A percentile compares a stretch with the other conserved stretches of the same genome.
These are phyloP conservation scores for Pachyseris speciosa DNA, from an alignment of 64 coral and sea anemone species.

Conservation along the genomic window DNA sequence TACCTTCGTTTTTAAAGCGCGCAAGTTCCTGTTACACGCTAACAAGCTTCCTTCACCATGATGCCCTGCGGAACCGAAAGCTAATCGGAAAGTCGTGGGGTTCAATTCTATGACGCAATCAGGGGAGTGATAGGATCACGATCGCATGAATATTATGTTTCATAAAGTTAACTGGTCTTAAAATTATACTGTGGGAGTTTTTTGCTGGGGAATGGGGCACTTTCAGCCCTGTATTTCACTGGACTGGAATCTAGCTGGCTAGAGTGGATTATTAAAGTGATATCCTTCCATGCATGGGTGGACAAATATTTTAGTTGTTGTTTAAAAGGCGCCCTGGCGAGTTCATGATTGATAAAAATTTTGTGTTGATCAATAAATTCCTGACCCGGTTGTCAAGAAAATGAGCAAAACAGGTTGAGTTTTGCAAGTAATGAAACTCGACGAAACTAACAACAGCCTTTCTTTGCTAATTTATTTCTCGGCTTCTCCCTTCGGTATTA, in stretches of 20 bases:
- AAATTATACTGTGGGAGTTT: too few species aligned
- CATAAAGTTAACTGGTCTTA: background rate
- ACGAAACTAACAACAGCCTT: too few species aligned
- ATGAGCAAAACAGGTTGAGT: too few species aligned
- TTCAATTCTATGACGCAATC: background rate
- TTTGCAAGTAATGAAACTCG: too few species aligned
- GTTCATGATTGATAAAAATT: background rate
- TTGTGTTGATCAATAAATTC: background rate
- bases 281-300: background rate
- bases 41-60: background rate
- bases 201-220: too few species aligned
- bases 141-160: background rate
- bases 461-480: too few species aligned
- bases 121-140: background rate
- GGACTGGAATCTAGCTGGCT: background rate
- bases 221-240: background rate
- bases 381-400: background rate
- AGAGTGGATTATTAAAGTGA: background rate
- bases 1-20: too few species aligned
- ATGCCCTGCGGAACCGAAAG: background rate
- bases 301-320: background rate
- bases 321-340: background rate
- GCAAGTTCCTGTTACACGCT: too few species aligned
- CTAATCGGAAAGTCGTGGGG: background rate
- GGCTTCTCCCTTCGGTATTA: too few species aligned